phyloP scores from a whole-genome alignment of 2,888 invertebrate genomes.

The Cepaea hortensis region DNA sequence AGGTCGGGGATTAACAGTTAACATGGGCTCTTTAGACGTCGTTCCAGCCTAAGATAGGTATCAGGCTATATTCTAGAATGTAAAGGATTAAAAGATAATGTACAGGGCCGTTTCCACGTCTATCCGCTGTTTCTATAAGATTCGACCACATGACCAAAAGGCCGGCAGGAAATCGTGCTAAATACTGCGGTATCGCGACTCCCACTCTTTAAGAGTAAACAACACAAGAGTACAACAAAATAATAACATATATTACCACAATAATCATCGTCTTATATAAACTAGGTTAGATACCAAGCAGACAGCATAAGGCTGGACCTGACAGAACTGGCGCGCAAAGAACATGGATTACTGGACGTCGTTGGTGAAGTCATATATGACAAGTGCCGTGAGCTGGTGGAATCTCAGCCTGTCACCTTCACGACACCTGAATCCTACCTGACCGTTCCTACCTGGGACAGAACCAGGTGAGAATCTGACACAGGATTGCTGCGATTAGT shows the following conservation, averaged over 20 bases:
- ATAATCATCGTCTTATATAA: not conserved
- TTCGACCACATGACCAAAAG: no score
- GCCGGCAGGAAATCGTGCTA: no score
- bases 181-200: no score
- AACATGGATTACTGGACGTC: constrained; percentile 87
- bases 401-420: constrained; percentile 90
- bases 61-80: no score
- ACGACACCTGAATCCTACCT: constrained; percentile 87
- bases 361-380: constrained; percentile 86
- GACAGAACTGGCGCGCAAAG: constrained; percentile 89
- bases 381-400: constrained; percentile 70
- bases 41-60: no score
- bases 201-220: no score
- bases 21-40: no score
- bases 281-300: constrained; percentile 93
- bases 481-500: not conserved
- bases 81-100: no score
- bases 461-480: constrained; percentile 76
- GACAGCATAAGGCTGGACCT: constrained; percentile 91
- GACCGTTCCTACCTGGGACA: constrained; percentile 89
- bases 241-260: not conserved
- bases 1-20: no score
- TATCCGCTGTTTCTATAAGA: no score
- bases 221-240: no score
- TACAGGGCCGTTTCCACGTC: no score